A percentile compares a stretch with the other conserved stretches of the same genome.
Evolutionary conservation across 2,113 vertebrate genomes (phyloP).

Genomic region (Dolichallabes microphthalmus): DNA sequence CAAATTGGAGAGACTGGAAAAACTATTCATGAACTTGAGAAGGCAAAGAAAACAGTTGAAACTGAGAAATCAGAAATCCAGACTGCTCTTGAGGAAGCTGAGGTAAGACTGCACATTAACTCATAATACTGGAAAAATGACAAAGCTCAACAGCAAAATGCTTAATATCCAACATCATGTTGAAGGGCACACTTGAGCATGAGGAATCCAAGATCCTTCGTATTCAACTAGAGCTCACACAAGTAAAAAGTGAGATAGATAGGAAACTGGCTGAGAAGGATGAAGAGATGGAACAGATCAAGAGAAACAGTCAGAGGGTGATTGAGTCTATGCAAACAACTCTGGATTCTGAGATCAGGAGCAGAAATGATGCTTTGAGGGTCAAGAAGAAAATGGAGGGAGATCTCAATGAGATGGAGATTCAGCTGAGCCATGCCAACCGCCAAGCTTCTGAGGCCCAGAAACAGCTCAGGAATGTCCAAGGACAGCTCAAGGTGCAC

Average conservation of each 20-base stretch:
- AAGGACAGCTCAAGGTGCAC: conserved; percentile 73
- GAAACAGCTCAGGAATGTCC: conserved; percentile 69
- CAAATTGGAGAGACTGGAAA: conserved; percentile 72
- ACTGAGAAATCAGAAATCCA: conserved; percentile 52
- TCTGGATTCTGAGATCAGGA: no score
- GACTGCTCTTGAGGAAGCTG: conserved; percentile 52
- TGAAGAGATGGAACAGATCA: conserved; percentile 71
- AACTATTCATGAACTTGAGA: conserved; percentile 78
- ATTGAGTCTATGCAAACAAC: no score
- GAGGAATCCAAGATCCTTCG: conserved; percentile 74
- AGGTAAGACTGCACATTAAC: conserved; percentile 25
- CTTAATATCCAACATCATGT: background rate
- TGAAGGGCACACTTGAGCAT: conserved; percentile 72
- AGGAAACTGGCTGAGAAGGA: conserved; percentile 84
- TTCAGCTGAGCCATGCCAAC: conserved; percentile 66
- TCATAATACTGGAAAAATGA: background rate
- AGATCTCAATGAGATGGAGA: conserved; percentile 62
- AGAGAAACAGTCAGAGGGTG: no score
- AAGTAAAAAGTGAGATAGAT: conserved; percentile 82
- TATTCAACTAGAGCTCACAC: conserved; percentile 79
- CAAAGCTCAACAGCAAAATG: background rate
- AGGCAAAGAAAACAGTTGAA: conserved; percentile 74
- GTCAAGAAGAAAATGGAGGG: conserved; percentile 79
- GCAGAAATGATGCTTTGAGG: conserved; percentile 52
- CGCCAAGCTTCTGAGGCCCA: conserved; percentile 70